Base-by-base conservation (phyloP, 2,888 invertebrate genomes). In the Euzophera pinguis region DNA sequence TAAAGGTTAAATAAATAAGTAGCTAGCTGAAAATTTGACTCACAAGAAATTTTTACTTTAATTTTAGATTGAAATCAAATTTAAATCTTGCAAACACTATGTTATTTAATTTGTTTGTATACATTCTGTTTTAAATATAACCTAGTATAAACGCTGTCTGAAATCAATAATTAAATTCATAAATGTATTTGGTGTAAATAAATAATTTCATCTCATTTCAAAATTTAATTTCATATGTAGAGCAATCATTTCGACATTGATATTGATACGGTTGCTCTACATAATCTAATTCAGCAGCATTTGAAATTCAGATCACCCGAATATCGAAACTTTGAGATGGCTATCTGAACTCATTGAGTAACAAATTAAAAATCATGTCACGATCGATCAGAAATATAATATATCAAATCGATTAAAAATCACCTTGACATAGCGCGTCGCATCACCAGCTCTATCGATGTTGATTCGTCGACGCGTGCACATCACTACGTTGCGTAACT, bases 401-500 rank as follows among this genome's bases (percentile, higher is more conserved):
- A n/a, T n/a, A 43, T 27, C 47, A 35, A 39, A 53, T 53, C 62
- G 61, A 63, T 67, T 58, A 62, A 47, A 53, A 34, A n/a, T 53
- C 48, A 17, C 69, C 69, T 65, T 69, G 70, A 62, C 69, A 62
- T 51, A 52, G 42, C 60, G 53, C 52, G 42, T 53, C 54, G 54
- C 29, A 53, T 59, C 54, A 53, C 55, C 45, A 54, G 55, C 55
- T 29, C 55, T 43, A 43, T 45, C 45, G 45, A 45, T 22, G 5
- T 32, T 32, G 32, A 32, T 1, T 32, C 32, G 45, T 16, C 55
- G 50, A 53, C 50, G 49, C 49, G 48, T 53, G 57, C 56, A 52
- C 60, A 56, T 58, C 59, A 52, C 58, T 63, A 59, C 34, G 47
- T 62, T 60, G 54, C 63, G 63, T 58, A 62, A 67, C 53, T 58